phyloP scores from a whole-genome alignment of 2,113 vertebrate genomes.

The Melanostigma gelatinosum region DNA sequence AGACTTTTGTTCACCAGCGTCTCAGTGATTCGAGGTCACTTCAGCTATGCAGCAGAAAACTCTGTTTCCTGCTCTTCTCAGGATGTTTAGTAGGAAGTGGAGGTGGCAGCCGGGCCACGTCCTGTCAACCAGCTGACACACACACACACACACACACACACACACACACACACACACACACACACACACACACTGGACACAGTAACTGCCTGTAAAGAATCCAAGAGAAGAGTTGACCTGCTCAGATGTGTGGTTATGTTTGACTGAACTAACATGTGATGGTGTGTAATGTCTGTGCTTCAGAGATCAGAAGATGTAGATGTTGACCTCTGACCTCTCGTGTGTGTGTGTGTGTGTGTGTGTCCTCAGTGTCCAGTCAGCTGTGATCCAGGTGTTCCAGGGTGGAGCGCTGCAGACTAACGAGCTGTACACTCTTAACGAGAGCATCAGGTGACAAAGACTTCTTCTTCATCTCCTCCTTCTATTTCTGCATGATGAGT shows the following conservation, averaged over 20 bases:
- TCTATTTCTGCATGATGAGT: neutral
- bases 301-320: neutral
- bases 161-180: neutral
- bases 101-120: neutral
- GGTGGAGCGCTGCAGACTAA: conserved; percentile 90
- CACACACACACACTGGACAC: neutral
- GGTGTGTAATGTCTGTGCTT: neutral
- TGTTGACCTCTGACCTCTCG: conserved; percentile 5
- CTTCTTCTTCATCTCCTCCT: neutral
- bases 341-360: conserved; percentile 29
- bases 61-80: neutral
- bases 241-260: neutral
- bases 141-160: too few relatives aligned
- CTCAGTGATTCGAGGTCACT: neutral
- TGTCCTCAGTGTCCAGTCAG: conserved; percentile 89
- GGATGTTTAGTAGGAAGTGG: conserved; percentile 13
- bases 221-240: too few relatives aligned
- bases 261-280: neutral
- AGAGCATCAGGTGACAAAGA: conserved; percentile 90
- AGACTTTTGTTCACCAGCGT: neutral
- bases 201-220: too few relatives aligned
- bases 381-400: conserved; percentile 96
- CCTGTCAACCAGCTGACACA: neutral
- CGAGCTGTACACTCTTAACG: conserved; percentile 92
- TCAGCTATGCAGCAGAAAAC: neutral